Base-by-base conservation (phyloP, 2,797 vertebrate genomes). In the Phyllotis vaccarum region DNA sequence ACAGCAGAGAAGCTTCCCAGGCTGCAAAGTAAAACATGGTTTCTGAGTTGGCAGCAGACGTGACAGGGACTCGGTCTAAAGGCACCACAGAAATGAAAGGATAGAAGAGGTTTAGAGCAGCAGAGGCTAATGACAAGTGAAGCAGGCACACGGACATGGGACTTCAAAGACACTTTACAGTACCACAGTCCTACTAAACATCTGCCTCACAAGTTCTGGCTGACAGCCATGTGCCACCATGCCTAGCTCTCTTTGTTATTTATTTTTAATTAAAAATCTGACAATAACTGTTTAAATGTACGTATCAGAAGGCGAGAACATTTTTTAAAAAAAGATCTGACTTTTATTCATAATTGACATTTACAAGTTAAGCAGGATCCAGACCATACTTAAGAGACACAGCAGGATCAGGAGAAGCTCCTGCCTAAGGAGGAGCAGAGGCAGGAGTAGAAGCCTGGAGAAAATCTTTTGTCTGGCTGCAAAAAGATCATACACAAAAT, bases 261-360 rank as follows among this genome's bases (percentile, higher is more conserved):
- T 11, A 34, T 86, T 58, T 22, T 68, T 68, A 27, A 64, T 64
- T 34, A 40, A 27, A 82, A 86, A 81, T 72, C 54, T 34, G 64
- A 2, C 62, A 95, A 52, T 88, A 87, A 83, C 83, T 24, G 49
- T 56, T 92, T 29, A 89, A 74, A 88, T 66, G 9, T 10, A 9
- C 46, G 5, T 58, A 62, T 52, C 0, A 11, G 37, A 19, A 90
- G 43, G 40, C 58, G 76, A 22, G 54, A 86, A 87, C 94, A 49
- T 85, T 81, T 78, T n/a, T n/a, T n/a, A 66, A 74, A 90, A 62
- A 81, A 92, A 86, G 37, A 43, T 1, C 43, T 56, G 40, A 88
- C 11, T 89, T 90, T 86, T n/a, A 90, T 49, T 56, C 66, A 79
- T 60, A 70, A 5, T 37, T 58, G 29, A 90, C 29, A 86, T 95